A percentile compares a stretch with the other conserved stretches of the same genome.
phyloP scores from a whole-genome alignment of 2,888 invertebrate species.

The Morinoia aosen region DNA sequence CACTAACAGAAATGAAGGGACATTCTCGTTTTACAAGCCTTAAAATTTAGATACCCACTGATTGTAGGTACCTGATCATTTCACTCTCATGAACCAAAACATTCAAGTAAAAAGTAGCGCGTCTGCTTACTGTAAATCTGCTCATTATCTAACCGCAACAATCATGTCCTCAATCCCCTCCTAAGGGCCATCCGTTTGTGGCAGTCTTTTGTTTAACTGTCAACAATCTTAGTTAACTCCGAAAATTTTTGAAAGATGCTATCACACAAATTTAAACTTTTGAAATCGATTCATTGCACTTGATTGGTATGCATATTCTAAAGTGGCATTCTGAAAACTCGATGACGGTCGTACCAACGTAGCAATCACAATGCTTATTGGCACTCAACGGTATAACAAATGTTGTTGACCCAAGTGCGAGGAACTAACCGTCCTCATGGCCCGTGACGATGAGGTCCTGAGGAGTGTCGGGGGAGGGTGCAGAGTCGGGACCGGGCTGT shows the following conservation, averaged over 20 bases:
- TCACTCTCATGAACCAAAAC: no score
- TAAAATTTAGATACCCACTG: no score
- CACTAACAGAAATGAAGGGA: no score
- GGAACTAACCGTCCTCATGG: constrained; percentile 88
- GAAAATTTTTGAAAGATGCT: background rate
- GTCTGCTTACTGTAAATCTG: background rate
- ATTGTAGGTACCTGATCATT: no score
- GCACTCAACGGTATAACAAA: no score
- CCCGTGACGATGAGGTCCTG: constrained; percentile 83
- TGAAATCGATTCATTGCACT: background rate
- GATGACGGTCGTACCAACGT: background rate
- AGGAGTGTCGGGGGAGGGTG: constrained; percentile 33
- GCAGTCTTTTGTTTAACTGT: background rate
- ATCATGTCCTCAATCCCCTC: background rate
- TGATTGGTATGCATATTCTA: background rate
- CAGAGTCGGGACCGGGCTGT: background rate
- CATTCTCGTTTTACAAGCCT: no score
- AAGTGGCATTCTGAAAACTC: background rate
- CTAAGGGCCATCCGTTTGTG: background rate
- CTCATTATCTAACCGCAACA: background rate
- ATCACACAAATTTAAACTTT: background rate
- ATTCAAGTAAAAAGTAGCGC: no score
- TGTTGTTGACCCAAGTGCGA: background rate
- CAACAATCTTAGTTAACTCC: background rate
- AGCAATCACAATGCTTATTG: background rate